Base-by-base conservation (phyloP, 2,797 vertebrate species). In the Chelon auratus region DNA sequence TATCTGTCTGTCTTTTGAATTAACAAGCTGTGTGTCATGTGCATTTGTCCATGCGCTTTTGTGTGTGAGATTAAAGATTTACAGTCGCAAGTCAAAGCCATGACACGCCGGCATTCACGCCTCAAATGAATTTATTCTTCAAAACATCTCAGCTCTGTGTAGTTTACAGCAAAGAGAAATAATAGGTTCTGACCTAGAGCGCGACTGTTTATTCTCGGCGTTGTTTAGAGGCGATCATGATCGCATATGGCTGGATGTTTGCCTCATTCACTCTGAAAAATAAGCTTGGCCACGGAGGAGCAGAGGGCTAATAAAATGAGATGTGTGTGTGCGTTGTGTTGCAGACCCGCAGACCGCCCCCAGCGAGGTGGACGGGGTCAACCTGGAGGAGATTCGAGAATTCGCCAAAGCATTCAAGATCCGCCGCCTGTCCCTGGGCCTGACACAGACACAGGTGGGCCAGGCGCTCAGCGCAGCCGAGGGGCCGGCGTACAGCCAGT, bases 351-450 rank as follows among this genome's bases (percentile, higher is more conserved):
- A 98, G 86, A 98, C 95, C 58, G 97, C 97, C 88, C 94, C 96
- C 85, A 96, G 97, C 81, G 98, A 99, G 92, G 97, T 99, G 91
- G 98, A 99, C 69, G 98, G 98, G 87, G 98, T 99, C 92, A 99
- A 99, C 93, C 94, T 99, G 93, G 98, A 99, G 93, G 98, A 99
- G 96, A 99, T 99, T 66, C 95, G 97, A 70, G 98, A 99, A 93
- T 99, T 99, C 84, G 98, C 98, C 95, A 99, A 99, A 97, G 97
- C 98, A 82, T 99, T 99, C 95, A 99, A 99, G 96, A 99, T 99
- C 92, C 96, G 98, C 78, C 97, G 98, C 86, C 95, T 99, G 93
- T 99, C 98, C 83, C 97, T 99, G 92, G 98, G 98, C 86, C 95
- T 99, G 94, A 99, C 98, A 7, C 98, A 99, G 94, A 99, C 98